Evolutionary conservation across 1,140 invertebrate species (phyloP).

Genomic region (Drosophila ercepeae): DNA sequence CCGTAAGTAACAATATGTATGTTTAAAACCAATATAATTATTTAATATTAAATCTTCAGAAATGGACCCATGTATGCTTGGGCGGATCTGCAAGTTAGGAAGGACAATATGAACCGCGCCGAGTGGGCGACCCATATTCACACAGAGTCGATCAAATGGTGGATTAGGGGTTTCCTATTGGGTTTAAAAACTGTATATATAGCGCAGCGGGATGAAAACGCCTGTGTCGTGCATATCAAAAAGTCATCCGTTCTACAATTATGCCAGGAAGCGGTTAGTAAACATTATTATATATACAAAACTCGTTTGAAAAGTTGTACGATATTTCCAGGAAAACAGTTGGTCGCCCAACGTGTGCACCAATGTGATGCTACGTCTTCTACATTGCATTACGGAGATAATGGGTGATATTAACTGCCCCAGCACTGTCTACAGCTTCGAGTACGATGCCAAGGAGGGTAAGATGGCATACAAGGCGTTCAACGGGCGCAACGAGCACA

Average conservation of each 20-base stretch:
- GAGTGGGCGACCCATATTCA: conserved; percentile 48
- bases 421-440: conserved; percentile 38
- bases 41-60: conserved; percentile 9
- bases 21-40: too few species aligned
- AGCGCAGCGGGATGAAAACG: conserved; percentile 29
- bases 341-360: conserved; percentile 46
- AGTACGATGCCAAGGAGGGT: conserved; percentile 34
- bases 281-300: not conserved
- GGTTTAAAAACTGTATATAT: conserved; percentile 42
- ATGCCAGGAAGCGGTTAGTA: conserved; percentile 39
- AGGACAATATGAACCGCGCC: conserved; percentile 32
- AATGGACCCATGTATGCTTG: not conserved
- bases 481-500: conserved; percentile 14
- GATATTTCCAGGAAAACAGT: conserved; percentile 15
- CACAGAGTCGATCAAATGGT: conserved; percentile 44
- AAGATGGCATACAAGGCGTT: conserved; percentile 15
- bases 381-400: conserved; percentile 12
- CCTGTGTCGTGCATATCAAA: conserved; percentile 19
- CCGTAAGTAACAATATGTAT: conserved; percentile 14
- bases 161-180: conserved; percentile 44
- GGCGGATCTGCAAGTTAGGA: conserved; percentile 44
- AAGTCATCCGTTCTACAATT: conserved; percentile 13
- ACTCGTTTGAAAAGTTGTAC: too few species aligned
- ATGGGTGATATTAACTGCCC: conserved; percentile 27
- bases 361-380: conserved; percentile 36